phyloP scores from a whole-genome alignment of 2,888 invertebrate species.

The Calliscelio sp. region DNA sequence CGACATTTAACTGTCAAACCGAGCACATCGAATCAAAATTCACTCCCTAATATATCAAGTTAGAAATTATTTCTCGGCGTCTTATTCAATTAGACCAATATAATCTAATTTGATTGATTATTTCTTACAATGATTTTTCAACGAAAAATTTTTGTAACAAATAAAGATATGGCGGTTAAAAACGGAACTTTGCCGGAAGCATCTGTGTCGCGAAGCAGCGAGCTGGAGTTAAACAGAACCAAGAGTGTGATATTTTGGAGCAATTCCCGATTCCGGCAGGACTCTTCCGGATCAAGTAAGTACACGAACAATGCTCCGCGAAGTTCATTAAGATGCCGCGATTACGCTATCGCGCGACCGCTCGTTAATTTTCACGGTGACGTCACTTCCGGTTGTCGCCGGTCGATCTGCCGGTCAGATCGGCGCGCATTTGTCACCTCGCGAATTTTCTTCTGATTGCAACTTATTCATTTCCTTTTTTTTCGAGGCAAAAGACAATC shows the following conservation, averaged over 20 bases:
- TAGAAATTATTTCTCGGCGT: too few relatives aligned
- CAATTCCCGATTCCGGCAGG: constrained; percentile 25
- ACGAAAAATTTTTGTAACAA: too few relatives aligned
- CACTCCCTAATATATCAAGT: too few relatives aligned
- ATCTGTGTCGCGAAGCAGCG: not conserved
- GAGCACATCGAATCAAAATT: too few relatives aligned
- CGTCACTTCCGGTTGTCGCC: constrained; percentile 81
- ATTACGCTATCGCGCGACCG: constrained; percentile 80
- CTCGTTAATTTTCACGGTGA: constrained; percentile 81
- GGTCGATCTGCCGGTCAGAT: constrained; percentile 57
- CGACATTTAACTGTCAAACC: too few relatives aligned
- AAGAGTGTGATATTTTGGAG: constrained; percentile 52
- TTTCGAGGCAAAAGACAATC: constrained; percentile 49
- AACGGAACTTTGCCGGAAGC: too few relatives aligned
- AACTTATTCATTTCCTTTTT: constrained; percentile 61
- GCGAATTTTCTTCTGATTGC: constrained; percentile 67
- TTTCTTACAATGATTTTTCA: too few relatives aligned
- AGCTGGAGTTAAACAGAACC: not conserved
- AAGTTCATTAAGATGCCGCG: constrained; percentile 83
- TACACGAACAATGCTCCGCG: constrained; percentile 68
- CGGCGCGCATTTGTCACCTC: constrained; percentile 60
- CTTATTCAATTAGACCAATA: too few relatives aligned
- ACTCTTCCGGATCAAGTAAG: constrained; percentile 54
- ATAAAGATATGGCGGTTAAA: too few relatives aligned
- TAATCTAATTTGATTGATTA: too few relatives aligned